Conservation (phyloP, 1,140 invertebrate species). For the Meteorus sp. region DNA sequence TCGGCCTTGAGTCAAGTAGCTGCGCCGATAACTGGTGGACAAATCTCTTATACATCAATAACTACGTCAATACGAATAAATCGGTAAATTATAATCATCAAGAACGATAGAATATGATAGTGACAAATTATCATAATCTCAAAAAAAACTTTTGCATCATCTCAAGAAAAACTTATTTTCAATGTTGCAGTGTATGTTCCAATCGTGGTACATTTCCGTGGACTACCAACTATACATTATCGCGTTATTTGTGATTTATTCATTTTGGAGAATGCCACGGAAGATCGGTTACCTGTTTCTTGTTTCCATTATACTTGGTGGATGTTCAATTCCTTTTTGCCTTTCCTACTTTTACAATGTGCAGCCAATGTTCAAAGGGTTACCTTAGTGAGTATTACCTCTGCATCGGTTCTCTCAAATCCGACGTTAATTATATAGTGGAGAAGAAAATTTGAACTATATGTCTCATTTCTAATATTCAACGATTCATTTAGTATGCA, state of each 20-base stretch:
- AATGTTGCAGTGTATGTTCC: slow-evolving; percentile 60
- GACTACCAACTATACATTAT: slow-evolving; percentile 62
- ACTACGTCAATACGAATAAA: slow-evolving; percentile 52
- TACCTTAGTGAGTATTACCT: slow-evolving; percentile 37
- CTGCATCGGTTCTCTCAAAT: slow-evolving; percentile 6
- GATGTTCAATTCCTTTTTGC: slow-evolving; percentile 32
- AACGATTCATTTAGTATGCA: slow-evolving; percentile 32
- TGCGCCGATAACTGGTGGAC: slow-evolving; percentile 63
- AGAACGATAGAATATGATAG: no score
- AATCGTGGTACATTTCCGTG: slow-evolving; percentile 63
- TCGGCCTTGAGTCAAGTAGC: slow-evolving; percentile 35
- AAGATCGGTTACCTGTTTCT: slow-evolving; percentile 37
- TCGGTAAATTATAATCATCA: slow-evolving; percentile 34
- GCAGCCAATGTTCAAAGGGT: slow-evolving; percentile 32
- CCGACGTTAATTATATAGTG: background rate
- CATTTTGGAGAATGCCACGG: slow-evolving; percentile 49
- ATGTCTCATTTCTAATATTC: no score
- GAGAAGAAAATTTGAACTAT: background rate
- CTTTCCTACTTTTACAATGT: slow-evolving; percentile 32
- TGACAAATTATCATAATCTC: no score
- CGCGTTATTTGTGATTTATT: slow-evolving; percentile 56
- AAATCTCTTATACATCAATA: slow-evolving; percentile 63
- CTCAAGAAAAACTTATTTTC: slow-evolving; percentile 2
- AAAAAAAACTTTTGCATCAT: no score
- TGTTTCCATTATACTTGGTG: slow-evolving; percentile 24